Evolutionary conservation across 2,888 invertebrate species (phyloP).

Genomic region (Oegoconia quadripuncta): DNA sequence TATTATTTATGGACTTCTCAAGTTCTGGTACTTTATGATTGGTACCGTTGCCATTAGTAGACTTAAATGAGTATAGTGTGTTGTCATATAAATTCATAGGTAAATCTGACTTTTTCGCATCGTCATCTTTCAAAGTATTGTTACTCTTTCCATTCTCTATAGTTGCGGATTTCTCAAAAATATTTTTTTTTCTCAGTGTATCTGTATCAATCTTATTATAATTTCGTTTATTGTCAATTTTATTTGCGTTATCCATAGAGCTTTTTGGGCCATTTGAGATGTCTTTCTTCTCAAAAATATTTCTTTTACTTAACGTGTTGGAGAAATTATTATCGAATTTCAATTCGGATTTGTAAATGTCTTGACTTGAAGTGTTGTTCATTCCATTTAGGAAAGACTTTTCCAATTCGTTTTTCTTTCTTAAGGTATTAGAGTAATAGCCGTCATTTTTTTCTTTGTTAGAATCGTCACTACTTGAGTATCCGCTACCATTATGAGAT

Average conservation of each 20-base stretch:
- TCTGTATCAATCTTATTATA: constrained; percentile 32
- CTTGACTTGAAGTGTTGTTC: constrained; percentile 35
- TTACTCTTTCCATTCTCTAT: constrained; percentile 28
- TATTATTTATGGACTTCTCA: constrained; percentile 14
- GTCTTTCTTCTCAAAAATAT: constrained; percentile 58
- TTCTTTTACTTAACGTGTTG: constrained; percentile 61
- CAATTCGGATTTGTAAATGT: constrained; percentile 39
- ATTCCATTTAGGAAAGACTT: constrained; percentile 51
- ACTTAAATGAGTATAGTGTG: constrained; percentile 54
- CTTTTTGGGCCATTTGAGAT: constrained; percentile 30
- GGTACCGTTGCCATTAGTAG: constrained; percentile 27
- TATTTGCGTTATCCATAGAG: constrained; percentile 26
- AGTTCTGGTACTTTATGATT: constrained; percentile 23
- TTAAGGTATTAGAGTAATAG: constrained; percentile 43
- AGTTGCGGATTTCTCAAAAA: constrained; percentile 20
- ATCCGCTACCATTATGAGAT: constrained; percentile 42
- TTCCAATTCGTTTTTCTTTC: constrained; percentile 44
- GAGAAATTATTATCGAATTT: constrained; percentile 50
- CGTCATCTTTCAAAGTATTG: constrained; percentile 33
- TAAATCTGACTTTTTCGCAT: constrained; percentile 36
- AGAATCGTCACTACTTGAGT: constrained; percentile 48
- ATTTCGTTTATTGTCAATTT: constrained; percentile 35
- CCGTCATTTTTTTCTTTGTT: constrained; percentile 51
- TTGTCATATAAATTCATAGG: constrained; percentile 55
- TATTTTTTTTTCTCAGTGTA: constrained; percentile 25